Conservation (phyloP, 2,113 vertebrate genomes). For the Atrichornis clamosus region DNA sequence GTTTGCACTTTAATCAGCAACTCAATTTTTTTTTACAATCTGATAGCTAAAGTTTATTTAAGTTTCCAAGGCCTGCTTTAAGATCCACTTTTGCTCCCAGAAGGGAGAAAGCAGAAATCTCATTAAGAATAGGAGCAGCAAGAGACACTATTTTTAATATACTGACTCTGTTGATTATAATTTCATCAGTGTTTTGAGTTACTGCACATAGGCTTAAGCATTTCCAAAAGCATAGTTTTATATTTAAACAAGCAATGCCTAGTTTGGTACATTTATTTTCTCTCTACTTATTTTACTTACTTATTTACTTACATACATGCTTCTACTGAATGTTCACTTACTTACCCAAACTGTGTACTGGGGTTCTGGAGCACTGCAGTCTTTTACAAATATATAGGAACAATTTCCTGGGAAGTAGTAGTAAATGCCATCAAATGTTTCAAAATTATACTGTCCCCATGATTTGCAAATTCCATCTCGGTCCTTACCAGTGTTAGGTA, state of each 20-base stretch:
- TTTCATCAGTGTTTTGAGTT: not conserved
- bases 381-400: constrained; percentile 95
- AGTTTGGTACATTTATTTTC: not conserved
- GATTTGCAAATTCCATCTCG: constrained; percentile 95
- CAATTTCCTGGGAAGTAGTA: constrained; percentile 96
- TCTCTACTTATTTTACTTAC: not conserved
- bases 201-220: not conserved
- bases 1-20: not conserved
- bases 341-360: constrained; percentile 97
- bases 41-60: not conserved
- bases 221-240: not conserved
- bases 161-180: not conserved
- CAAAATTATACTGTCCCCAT: constrained; percentile 96
- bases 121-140: not conserved
- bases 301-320: not conserved
- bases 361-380: constrained; percentile 86
- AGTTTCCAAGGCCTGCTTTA: not conserved
- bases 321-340: not conserved
- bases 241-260: not conserved
- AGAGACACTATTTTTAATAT: constrained; percentile 20
- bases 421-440: constrained; percentile 98
- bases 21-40: not conserved
- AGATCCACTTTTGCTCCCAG: not conserved
- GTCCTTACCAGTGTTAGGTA: constrained; percentile 90
- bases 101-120: not conserved